These are phyloP conservation scores for Phaethornis superciliosus DNA, from an alignment of 2,113 vertebrate genomes.

Conservation along the genomic window DNA sequence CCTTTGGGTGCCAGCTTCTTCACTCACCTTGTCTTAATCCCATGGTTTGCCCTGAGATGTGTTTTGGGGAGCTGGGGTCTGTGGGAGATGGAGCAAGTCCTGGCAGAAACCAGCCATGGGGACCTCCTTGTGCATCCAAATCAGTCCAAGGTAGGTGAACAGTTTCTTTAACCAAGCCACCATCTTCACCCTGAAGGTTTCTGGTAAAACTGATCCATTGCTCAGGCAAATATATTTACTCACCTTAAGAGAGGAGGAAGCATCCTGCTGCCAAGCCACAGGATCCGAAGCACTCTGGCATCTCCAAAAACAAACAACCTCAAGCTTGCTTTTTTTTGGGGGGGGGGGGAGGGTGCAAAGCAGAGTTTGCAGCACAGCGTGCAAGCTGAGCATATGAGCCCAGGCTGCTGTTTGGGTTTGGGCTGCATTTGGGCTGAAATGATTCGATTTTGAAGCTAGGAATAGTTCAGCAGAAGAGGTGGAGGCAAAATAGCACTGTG, in stretches of 20 bases:
- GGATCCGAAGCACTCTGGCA: constrained; percentile 20
- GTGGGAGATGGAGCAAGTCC: too few species aligned
- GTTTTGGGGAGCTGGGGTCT: background rate
- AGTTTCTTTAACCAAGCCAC: background rate
- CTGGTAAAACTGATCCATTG: background rate
- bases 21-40: accelerated
- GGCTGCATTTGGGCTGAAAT: background rate
- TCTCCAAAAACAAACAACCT: constrained; percentile 31
- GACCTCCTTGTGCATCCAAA: background rate
- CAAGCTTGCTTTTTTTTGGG: background rate
- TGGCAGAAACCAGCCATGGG: background rate
- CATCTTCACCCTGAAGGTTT: background rate
- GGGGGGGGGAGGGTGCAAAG: background rate
- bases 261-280: constrained; percentile 2
- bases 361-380: accelerated
- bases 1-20: too few species aligned
- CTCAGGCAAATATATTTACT: background rate
- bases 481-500: background rate
- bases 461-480: background rate
- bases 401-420: background rate
- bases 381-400: accelerated
- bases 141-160: accelerated
- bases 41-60: background rate
- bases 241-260: constrained; percentile 24
- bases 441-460: background rate